phyloP scores from a whole-genome alignment of 2,113 vertebrate genomes.

The Triplophysa siluroides region DNA sequence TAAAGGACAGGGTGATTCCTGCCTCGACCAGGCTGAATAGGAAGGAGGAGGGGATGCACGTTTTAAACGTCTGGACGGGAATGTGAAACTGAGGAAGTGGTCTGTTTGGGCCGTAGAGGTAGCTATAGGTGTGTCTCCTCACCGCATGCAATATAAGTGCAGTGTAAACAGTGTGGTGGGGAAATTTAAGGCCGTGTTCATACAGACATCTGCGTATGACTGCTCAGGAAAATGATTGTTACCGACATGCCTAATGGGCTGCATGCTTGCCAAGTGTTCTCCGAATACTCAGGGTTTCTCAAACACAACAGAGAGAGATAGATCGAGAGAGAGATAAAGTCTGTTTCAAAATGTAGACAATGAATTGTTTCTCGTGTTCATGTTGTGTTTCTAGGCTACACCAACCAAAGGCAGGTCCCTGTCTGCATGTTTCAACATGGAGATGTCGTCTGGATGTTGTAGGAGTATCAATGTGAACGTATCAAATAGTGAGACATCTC shows the following conservation, averaged over 20 bases:
- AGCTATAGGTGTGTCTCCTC: constrained; percentile 36
- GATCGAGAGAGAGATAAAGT: background rate
- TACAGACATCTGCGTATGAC: constrained; percentile 3
- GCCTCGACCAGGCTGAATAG: constrained; percentile 16
- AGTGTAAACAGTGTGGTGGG: constrained; percentile 20
- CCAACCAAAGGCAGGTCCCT: background rate
- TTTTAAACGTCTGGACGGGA: background rate
- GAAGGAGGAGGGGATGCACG: background rate
- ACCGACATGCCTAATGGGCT: background rate
- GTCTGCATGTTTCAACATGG: background rate
- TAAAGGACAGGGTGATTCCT: background rate
- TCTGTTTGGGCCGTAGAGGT: constrained; percentile 20
- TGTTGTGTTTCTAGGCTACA: background rate
- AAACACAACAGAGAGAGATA: constrained; percentile 15
- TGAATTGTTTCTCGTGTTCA: background rate
- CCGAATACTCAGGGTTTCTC: background rate
- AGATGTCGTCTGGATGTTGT: background rate
- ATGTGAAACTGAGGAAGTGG: constrained; percentile 17
- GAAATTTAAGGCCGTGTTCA: constrained; percentile 32
- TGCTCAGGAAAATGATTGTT: constrained; percentile 13
- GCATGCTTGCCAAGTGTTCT: constrained; percentile 1
- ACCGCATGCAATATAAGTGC: constrained; percentile 9
- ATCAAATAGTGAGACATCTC: constrained; percentile 1
- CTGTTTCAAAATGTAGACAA: no score
- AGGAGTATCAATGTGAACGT: background rate